phyloP scores from a whole-genome alignment of 2,113 vertebrate genomes.

The Chlorodrepanis virens region DNA sequence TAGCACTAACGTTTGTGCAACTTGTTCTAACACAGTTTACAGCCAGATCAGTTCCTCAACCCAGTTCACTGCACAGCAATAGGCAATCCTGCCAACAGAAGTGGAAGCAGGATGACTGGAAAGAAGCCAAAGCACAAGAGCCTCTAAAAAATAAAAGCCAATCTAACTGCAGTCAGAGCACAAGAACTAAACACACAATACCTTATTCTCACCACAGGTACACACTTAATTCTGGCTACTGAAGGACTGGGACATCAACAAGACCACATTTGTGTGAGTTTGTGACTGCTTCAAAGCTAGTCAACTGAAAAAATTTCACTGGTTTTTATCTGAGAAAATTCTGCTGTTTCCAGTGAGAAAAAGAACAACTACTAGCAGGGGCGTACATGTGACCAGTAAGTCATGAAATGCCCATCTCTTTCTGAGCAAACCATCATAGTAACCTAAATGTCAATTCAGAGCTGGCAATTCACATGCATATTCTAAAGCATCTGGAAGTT shows the following conservation, averaged over 20 bases:
- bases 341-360: neutral
- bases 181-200: neutral
- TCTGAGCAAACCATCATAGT: neutral
- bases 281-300: neutral
- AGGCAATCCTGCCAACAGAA: neutral
- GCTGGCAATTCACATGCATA: neutral
- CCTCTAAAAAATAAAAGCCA: neutral
- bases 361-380: neutral
- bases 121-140: neutral
- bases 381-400: neutral
- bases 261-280: accelerated
- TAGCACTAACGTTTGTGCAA: neutral
- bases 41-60: neutral
- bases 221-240: neutral
- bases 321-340: neutral
- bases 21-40: neutral
- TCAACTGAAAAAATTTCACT: neutral
- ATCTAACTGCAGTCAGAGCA: neutral
- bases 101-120: neutral
- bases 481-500: neutral
- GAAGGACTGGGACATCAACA: neutral
- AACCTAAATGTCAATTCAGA: neutral
- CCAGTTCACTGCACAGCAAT: neutral
- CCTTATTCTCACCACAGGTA: neutral
- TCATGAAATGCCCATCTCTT: neutral